These are phyloP conservation scores for Bradypodion pumilum DNA, from an alignment of 2,797 vertebrate genomes.

Conservation along the genomic window DNA sequence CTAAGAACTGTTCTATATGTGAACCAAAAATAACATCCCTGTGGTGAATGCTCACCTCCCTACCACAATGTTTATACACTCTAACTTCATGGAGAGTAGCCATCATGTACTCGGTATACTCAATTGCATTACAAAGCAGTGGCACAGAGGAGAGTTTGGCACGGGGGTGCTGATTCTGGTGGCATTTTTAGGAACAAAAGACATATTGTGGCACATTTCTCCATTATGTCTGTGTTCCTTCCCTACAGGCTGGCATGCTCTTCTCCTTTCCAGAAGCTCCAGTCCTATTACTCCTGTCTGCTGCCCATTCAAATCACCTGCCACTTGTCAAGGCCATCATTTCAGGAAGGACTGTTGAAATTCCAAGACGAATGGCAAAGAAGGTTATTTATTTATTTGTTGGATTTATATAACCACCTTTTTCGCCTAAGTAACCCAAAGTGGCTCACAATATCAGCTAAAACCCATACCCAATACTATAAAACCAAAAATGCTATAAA, in stretches of 20 bases:
- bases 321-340: neutral
- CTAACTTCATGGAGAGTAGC: neutral
- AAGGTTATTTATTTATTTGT: no score
- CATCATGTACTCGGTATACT: neutral
- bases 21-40: constrained; percentile 21
- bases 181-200: neutral
- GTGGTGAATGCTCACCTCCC: constrained; percentile 13
- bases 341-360: neutral
- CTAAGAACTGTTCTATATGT: neutral
- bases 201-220: neutral
- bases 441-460: no score
- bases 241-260: no score
- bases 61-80: constrained; percentile 3
- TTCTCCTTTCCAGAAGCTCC: no score
- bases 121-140: neutral
- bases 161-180: neutral
- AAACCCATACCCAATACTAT: no score
- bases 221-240: no score
- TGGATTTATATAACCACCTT: no score
- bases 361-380: neutral
- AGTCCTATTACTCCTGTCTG: neutral
- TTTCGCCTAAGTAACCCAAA: no score
- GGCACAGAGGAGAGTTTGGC: neutral
- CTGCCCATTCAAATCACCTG: neutral
- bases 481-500: no score